Base-by-base conservation (phyloP, 2,113 vertebrate species). In the Salvelinus namaycush region DNA sequence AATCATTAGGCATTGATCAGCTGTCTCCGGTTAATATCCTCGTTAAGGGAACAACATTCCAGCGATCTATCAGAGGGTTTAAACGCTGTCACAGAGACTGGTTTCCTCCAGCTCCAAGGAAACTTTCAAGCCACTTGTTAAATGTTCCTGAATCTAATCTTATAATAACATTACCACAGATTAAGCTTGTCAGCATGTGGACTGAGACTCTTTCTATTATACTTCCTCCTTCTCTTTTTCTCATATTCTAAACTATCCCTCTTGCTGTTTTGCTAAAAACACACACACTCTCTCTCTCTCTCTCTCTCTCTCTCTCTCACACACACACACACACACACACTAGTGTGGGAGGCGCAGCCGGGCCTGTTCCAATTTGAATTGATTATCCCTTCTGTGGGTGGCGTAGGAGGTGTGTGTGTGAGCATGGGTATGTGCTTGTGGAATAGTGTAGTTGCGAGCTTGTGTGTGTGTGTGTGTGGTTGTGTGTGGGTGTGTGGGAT, bases 281-380 rank as follows among this genome's bases (percentile, higher is more conserved):
- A 8, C 34, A 1, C 34, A 0, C 7, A 2, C 34, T 8, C 7
- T 1, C 34, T 8, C 49, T 44, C 66, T 65, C 34, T 31, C 66
- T 80, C 73, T 81, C 49, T 76, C 27, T 31, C 24, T 48, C 20
- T 26, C 9, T 64, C 60, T 64, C n/a, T 24, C 44, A 12, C 44
- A 48, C 44, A 12, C 44, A 48, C 12, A 48, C 8, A 48, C 44
- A 48, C 86, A 73, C 76, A 88, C 84, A 81, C 86, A 81, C 1
- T 66, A 79, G 89, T 80, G 91, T 90, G 76, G 89, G 91, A 87
- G 88, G 86, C 85, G 89, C 91, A 85, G 84, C 87, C 81, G 83
- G 74, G 67, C 85, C 62, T 73, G 62, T 86, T 86, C 83, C 84
- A 88, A 90, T 90, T 89, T 85, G 87, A 90, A 90, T 89, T 84